These are phyloP conservation scores for Patella caerulea DNA, from an alignment of 2,888 invertebrate species.

Conservation along the genomic window DNA sequence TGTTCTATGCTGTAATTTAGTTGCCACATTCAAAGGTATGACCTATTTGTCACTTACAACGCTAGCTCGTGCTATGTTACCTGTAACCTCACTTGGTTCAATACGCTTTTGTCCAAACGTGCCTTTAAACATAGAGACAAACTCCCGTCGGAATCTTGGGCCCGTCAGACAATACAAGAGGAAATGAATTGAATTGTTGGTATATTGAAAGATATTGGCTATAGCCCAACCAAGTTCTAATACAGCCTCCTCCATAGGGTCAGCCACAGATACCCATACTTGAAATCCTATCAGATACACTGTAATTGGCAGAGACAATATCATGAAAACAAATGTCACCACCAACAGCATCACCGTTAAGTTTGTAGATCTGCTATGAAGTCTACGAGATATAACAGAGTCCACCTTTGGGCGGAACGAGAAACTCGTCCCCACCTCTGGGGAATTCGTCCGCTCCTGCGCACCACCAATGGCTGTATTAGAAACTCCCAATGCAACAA, in stretches of 20 bases:
- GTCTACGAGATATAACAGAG: not conserved
- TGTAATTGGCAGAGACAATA: constrained; percentile 56
- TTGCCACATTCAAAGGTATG: too few relatives aligned
- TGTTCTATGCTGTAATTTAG: too few relatives aligned
- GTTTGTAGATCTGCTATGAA: constrained; percentile 33
- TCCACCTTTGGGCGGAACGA: not conserved
- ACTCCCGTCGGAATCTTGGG: constrained; percentile 51
- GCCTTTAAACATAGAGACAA: constrained; percentile 33
- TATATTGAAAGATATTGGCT: constrained; percentile 58
- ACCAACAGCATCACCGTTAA: constrained; percentile 52
- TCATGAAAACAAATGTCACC: constrained; percentile 52
- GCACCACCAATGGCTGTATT: not conserved
- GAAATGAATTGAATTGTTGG: constrained; percentile 57
- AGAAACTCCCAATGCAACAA: not conserved
- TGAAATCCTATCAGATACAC: constrained; percentile 53
- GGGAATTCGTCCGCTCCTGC: not conserved
- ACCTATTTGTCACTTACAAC: too few relatives aligned
- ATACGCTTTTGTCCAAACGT: not conserved
- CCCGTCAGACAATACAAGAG: constrained; percentile 60
- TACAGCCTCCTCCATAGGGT: constrained; percentile 37
- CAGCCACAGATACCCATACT: constrained; percentile 38
- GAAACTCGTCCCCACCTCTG: not conserved
- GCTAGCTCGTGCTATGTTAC: not conserved
- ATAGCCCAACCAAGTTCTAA: constrained; percentile 53
- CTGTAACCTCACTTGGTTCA: not conserved